Evolutionary conservation across 2,797 vertebrate genomes (phyloP).

Genomic region (Mormyrops boulengeri): DNA sequence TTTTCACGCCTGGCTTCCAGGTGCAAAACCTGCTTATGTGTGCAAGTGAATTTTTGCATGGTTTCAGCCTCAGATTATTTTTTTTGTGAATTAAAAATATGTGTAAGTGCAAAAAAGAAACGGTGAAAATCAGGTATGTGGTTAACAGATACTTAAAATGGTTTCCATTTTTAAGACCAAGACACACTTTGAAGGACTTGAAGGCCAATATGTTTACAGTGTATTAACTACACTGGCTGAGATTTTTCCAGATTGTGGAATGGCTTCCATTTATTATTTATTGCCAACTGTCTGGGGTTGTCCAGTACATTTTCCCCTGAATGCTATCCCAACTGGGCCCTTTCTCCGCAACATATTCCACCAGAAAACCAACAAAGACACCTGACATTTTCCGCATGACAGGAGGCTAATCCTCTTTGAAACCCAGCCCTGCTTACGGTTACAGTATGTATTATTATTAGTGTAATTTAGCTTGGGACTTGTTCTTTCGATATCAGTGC

Average conservation of each 20-base stretch:
- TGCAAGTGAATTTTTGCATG: not conserved
- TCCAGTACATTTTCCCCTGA: not conserved
- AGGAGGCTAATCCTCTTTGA: not conserved
- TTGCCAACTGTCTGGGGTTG: not conserved
- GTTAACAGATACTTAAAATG: not conserved
- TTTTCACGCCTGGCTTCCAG: not conserved
- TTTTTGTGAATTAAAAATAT: not conserved
- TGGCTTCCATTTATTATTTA: not conserved
- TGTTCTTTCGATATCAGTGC: not conserved
- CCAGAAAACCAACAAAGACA: not conserved
- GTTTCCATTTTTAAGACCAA: not conserved
- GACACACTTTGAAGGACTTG: not conserved
- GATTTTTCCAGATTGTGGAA: not conserved
- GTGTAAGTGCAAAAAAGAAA: not conserved
- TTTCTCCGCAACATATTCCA: not conserved
- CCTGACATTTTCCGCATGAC: not conserved
- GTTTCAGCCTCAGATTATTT: not conserved
- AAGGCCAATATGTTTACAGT: not conserved
- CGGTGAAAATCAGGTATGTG: not conserved
- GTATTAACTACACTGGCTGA: not conserved
- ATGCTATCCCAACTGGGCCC: not conserved
- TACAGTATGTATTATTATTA: not conserved
- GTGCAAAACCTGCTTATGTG: not conserved
- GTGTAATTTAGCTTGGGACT: not conserved
- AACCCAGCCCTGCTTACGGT: not conserved